Evolutionary conservation across 2,113 vertebrate species (phyloP), one percentile per base, ranked within the genome.

Genomic region (Camelus bactrianus): DNA sequence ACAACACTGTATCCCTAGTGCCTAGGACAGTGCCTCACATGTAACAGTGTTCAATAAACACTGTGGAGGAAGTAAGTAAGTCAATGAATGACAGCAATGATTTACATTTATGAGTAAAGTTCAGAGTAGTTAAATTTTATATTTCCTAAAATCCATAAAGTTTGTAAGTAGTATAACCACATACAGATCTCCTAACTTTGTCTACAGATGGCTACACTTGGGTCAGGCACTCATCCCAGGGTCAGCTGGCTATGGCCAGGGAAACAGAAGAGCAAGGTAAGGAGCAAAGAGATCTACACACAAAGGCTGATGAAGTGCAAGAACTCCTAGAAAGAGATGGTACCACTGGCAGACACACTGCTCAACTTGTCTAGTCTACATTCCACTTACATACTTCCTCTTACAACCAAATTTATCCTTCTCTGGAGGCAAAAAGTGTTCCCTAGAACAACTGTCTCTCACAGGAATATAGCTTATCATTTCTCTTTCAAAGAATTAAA

Each of bases 321-420:
- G 56, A 50, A 69, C 35, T 62, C 79, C 65, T 30, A 8, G 56
- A 94, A 90, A 72, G n/a, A 77, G 17, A 73, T 0, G 58, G 15
- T 32, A 50, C 26, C 73, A 76, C 72, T 3, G 13, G 50, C 24
- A 72, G 14, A n/a, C 9, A 72, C 15, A 70, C 6, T 32, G n/a
- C 30, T 67, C 69, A 79, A 6, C 52, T 79, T 60, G 13, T 52
- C 52, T 67, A 32, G n/a, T 89, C 54, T 76, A 62, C 32, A 72
- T 81, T 83, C 50, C 26, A 58, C 15, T 69, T 56, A 76, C 3
- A 52, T 48, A 96, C 35, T 86, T n/a, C 79, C 50, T 82, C 88
- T 90, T 80, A 48, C 24, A 86, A 92, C 81, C 24, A 90, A 94
- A 92, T 64, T 19, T 87, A 65, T 72, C 60, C 54, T 79, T 92